phyloP scores from a whole-genome alignment of 2,113 vertebrate genomes.

The Rousettus leschenaultii region DNA sequence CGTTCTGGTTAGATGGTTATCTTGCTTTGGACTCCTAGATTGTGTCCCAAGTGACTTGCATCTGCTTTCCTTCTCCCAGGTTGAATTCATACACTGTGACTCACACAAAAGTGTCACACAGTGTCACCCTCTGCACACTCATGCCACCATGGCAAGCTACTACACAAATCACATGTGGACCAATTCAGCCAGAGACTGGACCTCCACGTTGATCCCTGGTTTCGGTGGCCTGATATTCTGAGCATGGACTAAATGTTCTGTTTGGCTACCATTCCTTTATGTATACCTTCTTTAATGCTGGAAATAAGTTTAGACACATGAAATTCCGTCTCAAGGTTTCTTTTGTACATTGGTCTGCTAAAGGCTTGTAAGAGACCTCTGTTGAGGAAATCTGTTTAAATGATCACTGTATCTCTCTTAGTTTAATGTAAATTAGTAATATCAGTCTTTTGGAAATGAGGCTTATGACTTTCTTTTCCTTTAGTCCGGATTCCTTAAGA shows the following conservation, averaged over 20 bases:
- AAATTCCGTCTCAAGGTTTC: background rate
- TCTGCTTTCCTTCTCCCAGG: background rate
- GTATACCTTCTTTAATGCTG: background rate
- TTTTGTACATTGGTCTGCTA: background rate
- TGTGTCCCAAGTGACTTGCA: no score
- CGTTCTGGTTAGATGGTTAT: background rate
- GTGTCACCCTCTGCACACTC: fast-evolving
- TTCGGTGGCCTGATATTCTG: background rate
- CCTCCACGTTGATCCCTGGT: fast-evolving
- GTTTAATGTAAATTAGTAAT: background rate
- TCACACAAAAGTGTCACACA: background rate
- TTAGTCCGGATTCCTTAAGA: background rate
- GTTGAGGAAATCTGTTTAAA: background rate
- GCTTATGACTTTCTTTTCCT: background rate
- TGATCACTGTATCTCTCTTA: background rate
- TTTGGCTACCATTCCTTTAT: background rate
- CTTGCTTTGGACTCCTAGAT: background rate
- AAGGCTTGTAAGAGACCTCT: background rate
- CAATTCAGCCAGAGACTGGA: background rate
- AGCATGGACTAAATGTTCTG: background rate
- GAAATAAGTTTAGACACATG: background rate
- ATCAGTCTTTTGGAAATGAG: background rate
- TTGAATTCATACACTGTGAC: background rate
- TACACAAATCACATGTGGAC: background rate
- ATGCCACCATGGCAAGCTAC: no score